These are phyloP conservation scores for Scalopus aquaticus DNA, from an alignment of 2,113 vertebrate genomes.

Conservation along the genomic window DNA sequence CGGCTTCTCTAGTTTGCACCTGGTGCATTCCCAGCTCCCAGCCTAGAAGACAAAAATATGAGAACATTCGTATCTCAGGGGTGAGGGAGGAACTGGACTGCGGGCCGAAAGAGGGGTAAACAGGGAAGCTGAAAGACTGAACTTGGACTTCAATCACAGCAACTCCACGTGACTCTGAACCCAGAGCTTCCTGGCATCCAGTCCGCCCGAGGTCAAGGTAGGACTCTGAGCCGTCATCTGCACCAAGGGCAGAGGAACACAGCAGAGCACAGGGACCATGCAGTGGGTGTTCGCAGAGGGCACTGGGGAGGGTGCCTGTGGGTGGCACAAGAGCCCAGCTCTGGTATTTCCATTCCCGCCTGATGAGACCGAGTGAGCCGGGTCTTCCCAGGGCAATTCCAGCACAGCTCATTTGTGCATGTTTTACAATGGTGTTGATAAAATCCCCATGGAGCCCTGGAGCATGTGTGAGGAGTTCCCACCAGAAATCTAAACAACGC, in stretches of 20 bases:
- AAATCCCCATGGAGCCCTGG: slow-evolving; percentile 86
- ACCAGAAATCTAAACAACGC: slow-evolving; percentile 89
- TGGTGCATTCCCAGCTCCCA: neutral
- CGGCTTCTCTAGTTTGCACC: neutral
- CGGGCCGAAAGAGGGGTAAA: neutral
- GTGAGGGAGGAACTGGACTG: neutral
- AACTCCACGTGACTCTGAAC: neutral
- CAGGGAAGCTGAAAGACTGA: neutral
- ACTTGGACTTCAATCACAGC: neutral
- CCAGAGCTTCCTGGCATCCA: neutral
- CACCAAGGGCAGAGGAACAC: neutral
- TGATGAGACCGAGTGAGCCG: slow-evolving; percentile 73
- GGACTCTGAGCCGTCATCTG: too few species aligned
- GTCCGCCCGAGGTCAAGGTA: neutral
- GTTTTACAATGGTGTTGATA: slow-evolving; percentile 90
- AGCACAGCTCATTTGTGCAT: slow-evolving; percentile 84
- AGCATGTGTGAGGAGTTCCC: slow-evolving; percentile 89
- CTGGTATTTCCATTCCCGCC: slow-evolving; percentile 80
- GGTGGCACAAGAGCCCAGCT: slow-evolving; percentile 63
- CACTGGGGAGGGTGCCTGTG: neutral
- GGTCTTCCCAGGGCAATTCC: slow-evolving; percentile 82
- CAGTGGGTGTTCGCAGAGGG: neutral
- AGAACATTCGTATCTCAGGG: neutral
- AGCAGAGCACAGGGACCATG: accelerated
- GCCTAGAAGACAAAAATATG: neutral